These are phyloP conservation scores for Drosophila pruinosa DNA, from an alignment of 1,140 invertebrate genomes.

Conservation along the genomic window DNA sequence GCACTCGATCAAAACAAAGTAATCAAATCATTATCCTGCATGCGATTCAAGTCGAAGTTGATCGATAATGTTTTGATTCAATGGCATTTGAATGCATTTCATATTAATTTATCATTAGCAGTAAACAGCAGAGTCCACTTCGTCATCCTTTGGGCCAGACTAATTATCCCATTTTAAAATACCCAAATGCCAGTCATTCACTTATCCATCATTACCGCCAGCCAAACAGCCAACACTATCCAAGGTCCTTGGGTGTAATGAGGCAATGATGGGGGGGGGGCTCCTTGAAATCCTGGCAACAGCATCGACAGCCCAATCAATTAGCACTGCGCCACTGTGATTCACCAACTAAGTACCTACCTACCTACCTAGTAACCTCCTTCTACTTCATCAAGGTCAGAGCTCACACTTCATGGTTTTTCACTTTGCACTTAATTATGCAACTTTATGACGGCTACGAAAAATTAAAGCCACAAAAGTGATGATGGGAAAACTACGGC, in stretches of 20 bases:
- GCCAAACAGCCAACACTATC: too few relatives aligned
- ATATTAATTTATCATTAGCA: too few relatives aligned
- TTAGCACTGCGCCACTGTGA: conserved; percentile 3
- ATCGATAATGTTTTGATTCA: too few relatives aligned
- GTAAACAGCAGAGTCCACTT: not conserved
- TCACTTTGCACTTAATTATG: conserved; percentile 36
- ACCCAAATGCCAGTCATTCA: not conserved
- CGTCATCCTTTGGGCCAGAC: not conserved
- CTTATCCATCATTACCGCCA: not conserved
- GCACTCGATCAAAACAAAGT: too few relatives aligned
- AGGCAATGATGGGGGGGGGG: not conserved
- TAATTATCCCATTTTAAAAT: not conserved
- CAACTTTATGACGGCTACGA: conserved; percentile 12
- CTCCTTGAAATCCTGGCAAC: not conserved
- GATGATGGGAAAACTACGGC: not conserved
- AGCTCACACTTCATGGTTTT: conserved; percentile 19
- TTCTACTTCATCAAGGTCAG: not conserved
- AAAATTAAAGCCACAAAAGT: not conserved
- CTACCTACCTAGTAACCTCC: not conserved
- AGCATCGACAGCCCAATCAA: conserved; percentile 6
- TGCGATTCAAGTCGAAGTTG: too few relatives aligned
- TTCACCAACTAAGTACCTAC: too few relatives aligned
- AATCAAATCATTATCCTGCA: too few relatives aligned
- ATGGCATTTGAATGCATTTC: too few relatives aligned
- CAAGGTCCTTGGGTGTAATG: not conserved